These are phyloP conservation scores for Pharmacophagus antenor DNA, from an alignment of 2,888 invertebrate genomes.

Conservation along the genomic window DNA sequence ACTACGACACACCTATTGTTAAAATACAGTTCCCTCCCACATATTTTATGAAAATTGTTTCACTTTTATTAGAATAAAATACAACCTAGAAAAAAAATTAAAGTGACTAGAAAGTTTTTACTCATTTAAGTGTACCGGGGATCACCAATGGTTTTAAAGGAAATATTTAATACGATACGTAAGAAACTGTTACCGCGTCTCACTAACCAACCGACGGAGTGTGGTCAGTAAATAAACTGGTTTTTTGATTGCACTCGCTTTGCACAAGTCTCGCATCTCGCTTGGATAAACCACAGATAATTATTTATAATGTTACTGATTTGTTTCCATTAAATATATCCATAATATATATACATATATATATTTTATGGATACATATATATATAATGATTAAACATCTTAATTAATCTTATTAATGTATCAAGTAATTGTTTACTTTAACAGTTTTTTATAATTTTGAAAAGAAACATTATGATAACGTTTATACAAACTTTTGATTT, in stretches of 20 bases:
- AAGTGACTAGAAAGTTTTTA: slow-evolving; percentile 2
- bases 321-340: no score
- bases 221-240: slow-evolving; percentile 75
- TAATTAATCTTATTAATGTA: not conserved
- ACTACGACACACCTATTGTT: slow-evolving; percentile 59
- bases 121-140: slow-evolving; percentile 1
- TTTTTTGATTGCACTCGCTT: slow-evolving; percentile 56
- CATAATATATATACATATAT: not conserved
- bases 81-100: slow-evolving; percentile 3
- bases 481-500: not conserved
- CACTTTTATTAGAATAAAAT: not conserved
- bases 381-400: not conserved
- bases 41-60: slow-evolving; percentile 19
- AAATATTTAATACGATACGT: slow-evolving; percentile 24
- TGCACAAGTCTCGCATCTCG: slow-evolving; percentile 8
- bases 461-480: not conserved
- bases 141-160: not conserved
- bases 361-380: not conserved
- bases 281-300: slow-evolving; percentile 30
- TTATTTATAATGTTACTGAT: not conserved
- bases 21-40: slow-evolving; percentile 26
- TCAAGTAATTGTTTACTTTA: not conserved
- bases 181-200: slow-evolving; percentile 32
- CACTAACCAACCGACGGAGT: slow-evolving; percentile 37
- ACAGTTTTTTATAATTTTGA: not conserved